A percentile compares a stretch with the other conserved stretches of the same genome.
phyloP scores from a whole-genome alignment of 2,113 vertebrate species.

The Lathamus discolor region DNA sequence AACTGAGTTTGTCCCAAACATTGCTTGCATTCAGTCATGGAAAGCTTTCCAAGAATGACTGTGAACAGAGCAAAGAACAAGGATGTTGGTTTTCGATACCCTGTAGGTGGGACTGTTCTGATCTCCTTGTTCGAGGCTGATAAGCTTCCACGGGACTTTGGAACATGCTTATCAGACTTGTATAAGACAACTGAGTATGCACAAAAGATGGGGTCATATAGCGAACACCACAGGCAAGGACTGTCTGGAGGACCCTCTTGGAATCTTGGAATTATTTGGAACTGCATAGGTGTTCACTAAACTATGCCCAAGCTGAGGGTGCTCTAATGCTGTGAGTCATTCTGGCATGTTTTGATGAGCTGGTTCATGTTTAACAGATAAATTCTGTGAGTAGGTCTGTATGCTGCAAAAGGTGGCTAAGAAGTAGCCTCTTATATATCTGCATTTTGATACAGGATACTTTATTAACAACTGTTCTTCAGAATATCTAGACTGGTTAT shows the following conservation, averaged over 20 bases:
- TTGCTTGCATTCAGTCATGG: background rate
- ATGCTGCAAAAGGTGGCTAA: background rate
- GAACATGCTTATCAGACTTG: background rate
- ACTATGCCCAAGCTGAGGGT: background rate
- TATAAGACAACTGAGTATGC: background rate
- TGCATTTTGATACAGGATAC: background rate
- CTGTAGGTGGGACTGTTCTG: background rate
- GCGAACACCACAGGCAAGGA: background rate
- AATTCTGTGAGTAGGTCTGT: background rate
- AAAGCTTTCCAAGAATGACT: background rate
- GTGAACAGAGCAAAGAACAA: background rate
- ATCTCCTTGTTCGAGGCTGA: background rate
- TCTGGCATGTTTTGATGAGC: background rate
- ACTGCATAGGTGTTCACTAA: background rate
- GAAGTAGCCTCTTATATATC: background rate
- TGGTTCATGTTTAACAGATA: background rate
- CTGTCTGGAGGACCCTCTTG: background rate
- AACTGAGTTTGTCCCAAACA: background rate
- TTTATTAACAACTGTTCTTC: background rate
- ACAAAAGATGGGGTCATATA: background rate
- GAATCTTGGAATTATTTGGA: background rate
- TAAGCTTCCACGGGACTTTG: background rate
- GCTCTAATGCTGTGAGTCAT: background rate
- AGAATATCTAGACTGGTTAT: background rate
- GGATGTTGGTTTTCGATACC: background rate